Evolutionary conservation across 2,888 invertebrate species (phyloP).

Genomic region (Temnothorax rugatulus): DNA sequence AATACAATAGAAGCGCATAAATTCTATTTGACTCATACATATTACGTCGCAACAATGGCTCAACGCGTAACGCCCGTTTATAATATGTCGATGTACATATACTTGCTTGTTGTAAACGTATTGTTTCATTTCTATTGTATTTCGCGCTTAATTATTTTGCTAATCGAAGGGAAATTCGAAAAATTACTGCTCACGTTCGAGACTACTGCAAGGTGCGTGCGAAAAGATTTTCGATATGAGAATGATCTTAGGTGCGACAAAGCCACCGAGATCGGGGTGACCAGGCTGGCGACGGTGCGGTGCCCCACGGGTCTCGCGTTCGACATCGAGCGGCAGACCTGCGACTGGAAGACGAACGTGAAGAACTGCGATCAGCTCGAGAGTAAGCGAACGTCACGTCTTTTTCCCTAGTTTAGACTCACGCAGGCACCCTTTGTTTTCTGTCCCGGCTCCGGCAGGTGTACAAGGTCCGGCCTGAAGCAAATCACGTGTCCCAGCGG

Average conservation of each 20-base stretch:
- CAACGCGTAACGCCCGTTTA: neutral
- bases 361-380: constrained; percentile 97
- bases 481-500: constrained; percentile 98
- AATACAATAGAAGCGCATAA: constrained; percentile 23
- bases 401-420: constrained; percentile 75
- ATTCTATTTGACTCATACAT: neutral
- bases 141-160: constrained; percentile 18
- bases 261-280: constrained; percentile 94
- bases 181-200: neutral
- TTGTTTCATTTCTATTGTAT: constrained; percentile 19
- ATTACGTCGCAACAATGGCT: constrained; percentile 23
- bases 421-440: constrained; percentile 87
- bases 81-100: neutral
- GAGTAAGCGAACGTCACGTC: constrained; percentile 90
- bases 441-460: constrained; percentile 89
- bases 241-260: constrained; percentile 92
- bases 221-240: constrained; percentile 21
- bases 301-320: constrained; percentile 97
- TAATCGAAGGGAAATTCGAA: neutral
- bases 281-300: constrained; percentile 95
- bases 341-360: constrained; percentile 98
- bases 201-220: neutral
- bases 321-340: constrained; percentile 97
- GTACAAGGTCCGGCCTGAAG: constrained; percentile 98
- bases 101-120: neutral